A percentile compares a stretch with the other conserved stretches of the same genome.
These are phyloP conservation scores for Cryptotermes secundus DNA, from an alignment of 1,140 invertebrate species.

Conservation along the genomic window DNA sequence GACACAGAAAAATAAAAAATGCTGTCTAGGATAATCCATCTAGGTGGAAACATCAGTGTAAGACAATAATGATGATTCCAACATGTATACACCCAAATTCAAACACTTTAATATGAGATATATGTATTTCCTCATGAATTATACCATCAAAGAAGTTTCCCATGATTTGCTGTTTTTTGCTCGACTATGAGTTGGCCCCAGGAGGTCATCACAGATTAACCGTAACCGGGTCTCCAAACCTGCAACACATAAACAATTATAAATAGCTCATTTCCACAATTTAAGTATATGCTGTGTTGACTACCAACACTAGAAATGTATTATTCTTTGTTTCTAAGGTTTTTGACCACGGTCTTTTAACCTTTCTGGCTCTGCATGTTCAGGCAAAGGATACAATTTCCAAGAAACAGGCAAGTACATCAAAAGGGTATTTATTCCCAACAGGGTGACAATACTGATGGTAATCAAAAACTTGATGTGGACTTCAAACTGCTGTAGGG, in stretches of 20 bases:
- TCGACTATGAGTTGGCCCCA: constrained; percentile 68
- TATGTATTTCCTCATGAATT: not conserved
- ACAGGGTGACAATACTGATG: too few species aligned
- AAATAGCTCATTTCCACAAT: constrained; percentile 25
- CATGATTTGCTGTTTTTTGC: constrained; percentile 45
- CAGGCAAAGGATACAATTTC: too few species aligned
- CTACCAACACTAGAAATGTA: too few species aligned
- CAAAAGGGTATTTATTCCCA: too few species aligned
- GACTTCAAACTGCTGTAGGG: too few species aligned
- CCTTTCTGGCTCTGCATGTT: too few species aligned
- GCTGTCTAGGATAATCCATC: not conserved
- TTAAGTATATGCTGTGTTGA: too few species aligned
- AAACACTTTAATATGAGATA: not conserved
- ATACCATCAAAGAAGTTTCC: constrained; percentile 49
- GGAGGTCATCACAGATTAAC: constrained; percentile 68
- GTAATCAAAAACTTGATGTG: too few species aligned
- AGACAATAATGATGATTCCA: not conserved
- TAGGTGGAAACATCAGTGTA: not conserved
- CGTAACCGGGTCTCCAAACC: constrained; percentile 68
- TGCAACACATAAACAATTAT: constrained; percentile 44
- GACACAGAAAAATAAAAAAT: too few species aligned
- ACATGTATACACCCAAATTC: not conserved
- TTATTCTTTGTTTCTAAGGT: too few species aligned
- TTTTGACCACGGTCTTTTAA: too few species aligned
- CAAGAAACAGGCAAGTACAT: too few species aligned